These are phyloP conservation scores for Spilogale gracilis DNA, from an alignment of 2,113 vertebrate genomes.

Conservation along the genomic window DNA sequence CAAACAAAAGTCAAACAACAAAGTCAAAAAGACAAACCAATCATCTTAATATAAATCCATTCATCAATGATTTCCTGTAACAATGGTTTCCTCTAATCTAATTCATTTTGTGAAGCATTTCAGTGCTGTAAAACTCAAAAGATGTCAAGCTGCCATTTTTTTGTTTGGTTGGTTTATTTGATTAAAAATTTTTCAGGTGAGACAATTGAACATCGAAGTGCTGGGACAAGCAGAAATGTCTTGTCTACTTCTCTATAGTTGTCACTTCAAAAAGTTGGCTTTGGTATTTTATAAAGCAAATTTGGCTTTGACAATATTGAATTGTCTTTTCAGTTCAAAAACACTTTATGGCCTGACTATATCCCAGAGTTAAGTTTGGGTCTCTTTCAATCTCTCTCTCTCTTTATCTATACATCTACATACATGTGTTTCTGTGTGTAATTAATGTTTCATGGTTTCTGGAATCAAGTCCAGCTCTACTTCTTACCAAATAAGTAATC, in stretches of 20 bases:
- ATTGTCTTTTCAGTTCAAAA: background rate
- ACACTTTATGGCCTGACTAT: background rate
- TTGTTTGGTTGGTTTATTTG: background rate
- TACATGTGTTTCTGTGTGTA: background rate
- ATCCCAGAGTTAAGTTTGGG: background rate
- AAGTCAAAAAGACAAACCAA: background rate
- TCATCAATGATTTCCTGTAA: conserved; percentile 51
- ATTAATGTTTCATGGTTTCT: background rate
- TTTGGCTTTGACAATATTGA: conserved; percentile 18
- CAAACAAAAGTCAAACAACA: conserved; percentile 25
- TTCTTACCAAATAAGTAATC: background rate
- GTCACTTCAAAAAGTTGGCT: background rate
- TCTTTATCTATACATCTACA: background rate
- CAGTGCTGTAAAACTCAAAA: conserved; percentile 37
- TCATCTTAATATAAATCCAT: conserved; percentile 54
- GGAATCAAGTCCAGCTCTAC: background rate
- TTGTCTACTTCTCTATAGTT: background rate
- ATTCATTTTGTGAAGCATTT: background rate
- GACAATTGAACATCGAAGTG: background rate
- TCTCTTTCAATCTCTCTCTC: background rate
- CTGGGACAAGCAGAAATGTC: background rate
- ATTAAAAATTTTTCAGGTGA: background rate
- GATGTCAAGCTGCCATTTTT: background rate
- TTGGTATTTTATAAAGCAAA: background rate
- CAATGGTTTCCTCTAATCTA: background rate